Base-by-base conservation (phyloP, 2,113 vertebrate species). In the Clupea harengus region DNA sequence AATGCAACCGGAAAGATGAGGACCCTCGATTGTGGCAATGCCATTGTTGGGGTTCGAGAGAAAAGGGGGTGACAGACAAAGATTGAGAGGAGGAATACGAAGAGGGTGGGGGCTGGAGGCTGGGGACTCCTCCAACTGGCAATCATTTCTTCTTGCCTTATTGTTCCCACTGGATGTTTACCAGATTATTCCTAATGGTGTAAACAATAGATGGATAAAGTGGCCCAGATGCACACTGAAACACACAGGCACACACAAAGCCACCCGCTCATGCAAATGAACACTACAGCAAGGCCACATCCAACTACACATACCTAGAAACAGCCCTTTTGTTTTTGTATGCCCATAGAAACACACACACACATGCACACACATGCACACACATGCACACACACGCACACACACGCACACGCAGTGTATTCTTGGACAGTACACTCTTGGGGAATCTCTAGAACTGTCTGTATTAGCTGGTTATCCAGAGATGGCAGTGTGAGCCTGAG, bases 141-240 rank as follows among this genome's bases (percentile, higher is more conserved):
- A 88, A 84, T 52, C 64, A 47, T 49, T 85, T 60, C 78, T 45
- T 83, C 64, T 75, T n/a, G 3, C 39, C 46, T n/a, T 85, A 88
- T 84, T 86, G 87, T 89, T 83, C 45, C 17, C 50, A 46, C 32
- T 83, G 57, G 47, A 81, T 86, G 88, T 87, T 87, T 86, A 85
- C 86, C 85, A 84, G 72, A 82, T 20, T 10, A 85, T 64, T 82
- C 60, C 57, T 88, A 90, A 87, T 86, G 54, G 81, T 82, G 4
- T 28, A 78, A 39, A 78, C 72, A 78, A 78, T 78, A 15, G 72
- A 28, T 78, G 72, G 10, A 17, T 32, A 15, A 78, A 78, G 72
- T 32, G 17, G 25, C 25, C 64, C 28, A 78, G 11, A 32, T 32
- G 17, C 0, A 39, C 72, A 44, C 32, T n/a, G 1, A 78, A 10